Conservation (phyloP, 1,140 invertebrate genomes). For the Zophobas atratus region DNA sequence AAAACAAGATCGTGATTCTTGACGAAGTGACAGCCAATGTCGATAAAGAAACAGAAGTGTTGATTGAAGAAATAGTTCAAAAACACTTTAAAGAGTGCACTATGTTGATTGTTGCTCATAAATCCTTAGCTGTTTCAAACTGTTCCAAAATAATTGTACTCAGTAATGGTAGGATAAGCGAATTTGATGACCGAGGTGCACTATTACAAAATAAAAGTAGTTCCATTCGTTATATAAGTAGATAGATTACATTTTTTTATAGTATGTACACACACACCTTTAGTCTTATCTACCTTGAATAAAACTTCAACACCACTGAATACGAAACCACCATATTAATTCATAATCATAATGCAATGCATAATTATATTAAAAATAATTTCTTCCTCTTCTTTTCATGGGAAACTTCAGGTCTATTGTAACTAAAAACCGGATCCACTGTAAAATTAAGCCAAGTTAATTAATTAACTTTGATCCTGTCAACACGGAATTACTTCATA, state of each 20-base stretch:
- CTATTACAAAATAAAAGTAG: conserved; percentile 76
- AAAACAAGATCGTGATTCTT: conserved; percentile 84
- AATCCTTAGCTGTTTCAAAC: conserved; percentile 87
- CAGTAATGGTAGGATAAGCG: conserved; percentile 74
- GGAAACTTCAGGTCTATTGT: too few species aligned
- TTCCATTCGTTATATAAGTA: conserved; percentile 70
- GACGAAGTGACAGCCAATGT: conserved; percentile 84
- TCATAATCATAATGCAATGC: too few species aligned
- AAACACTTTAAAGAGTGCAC: conserved; percentile 84
- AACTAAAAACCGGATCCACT: too few species aligned
- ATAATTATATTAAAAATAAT: too few species aligned
- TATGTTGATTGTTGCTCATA: conserved; percentile 87
- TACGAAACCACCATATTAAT: too few species aligned
- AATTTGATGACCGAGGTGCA: conserved; percentile 81
- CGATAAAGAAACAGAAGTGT: conserved; percentile 79
- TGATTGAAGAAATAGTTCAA: conserved; percentile 78
- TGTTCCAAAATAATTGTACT: conserved; percentile 82
- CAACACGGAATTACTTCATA: too few species aligned
- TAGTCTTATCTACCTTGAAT: not conserved
- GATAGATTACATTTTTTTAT: too few species aligned
- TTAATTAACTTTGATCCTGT: too few species aligned
- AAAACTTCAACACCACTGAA: too few species aligned
- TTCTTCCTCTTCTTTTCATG: too few species aligned
- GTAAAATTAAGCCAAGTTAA: too few species aligned
- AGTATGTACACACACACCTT: not conserved